Base-by-base conservation (phyloP, 2,113 vertebrate genomes). In the Talpa occidentalis region DNA sequence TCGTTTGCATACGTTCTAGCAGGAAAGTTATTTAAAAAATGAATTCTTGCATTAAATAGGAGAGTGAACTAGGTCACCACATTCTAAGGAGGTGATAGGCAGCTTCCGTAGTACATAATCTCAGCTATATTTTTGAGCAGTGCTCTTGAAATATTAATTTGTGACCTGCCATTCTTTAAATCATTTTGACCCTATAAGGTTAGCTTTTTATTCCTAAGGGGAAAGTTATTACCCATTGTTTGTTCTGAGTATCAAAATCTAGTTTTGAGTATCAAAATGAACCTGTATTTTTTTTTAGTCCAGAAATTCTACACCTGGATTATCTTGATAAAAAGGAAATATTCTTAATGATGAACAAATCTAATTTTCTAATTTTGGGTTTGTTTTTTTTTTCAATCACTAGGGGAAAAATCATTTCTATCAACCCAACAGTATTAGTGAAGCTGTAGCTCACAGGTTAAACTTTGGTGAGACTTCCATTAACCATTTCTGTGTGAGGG, bases 191-290 rank as follows among this genome's bases (percentile, higher is more conserved):
- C 59, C 47, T 64, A 47, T 17, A 15, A 47, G 64, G 26, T 35
- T 76, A 83, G 15, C 11, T 69, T 92, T 92, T 93, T 72, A 59
- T 91, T 88, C 37, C 92, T 70, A 79, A 74, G 32, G 12, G 15
- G 22, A 60, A 82, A 78, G 11, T 40, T 76, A 47, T 78, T 73
- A 10, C 24, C 62, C 77, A 1, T 77, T 70, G 10, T 35, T 90
- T 47, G 12, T 78, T 92, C 80, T 56, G 54, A 56, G 54, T 56
- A 52, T 52, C 49, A 80, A 72, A n/a, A 66, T 60, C 37, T 42
- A 52, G 15, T 73, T 92, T 84, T 54, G 52, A 54, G 52, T 54
- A 15, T 87, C 80, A 88, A 32, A 81, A 70, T 81, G 67, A 96
- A 73, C 32, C 78, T 26, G 30, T 17, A 19, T 44, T 73, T 70